phyloP scores from a whole-genome alignment of 2,113 vertebrate genomes.

The Tachysurus vachellii region DNA sequence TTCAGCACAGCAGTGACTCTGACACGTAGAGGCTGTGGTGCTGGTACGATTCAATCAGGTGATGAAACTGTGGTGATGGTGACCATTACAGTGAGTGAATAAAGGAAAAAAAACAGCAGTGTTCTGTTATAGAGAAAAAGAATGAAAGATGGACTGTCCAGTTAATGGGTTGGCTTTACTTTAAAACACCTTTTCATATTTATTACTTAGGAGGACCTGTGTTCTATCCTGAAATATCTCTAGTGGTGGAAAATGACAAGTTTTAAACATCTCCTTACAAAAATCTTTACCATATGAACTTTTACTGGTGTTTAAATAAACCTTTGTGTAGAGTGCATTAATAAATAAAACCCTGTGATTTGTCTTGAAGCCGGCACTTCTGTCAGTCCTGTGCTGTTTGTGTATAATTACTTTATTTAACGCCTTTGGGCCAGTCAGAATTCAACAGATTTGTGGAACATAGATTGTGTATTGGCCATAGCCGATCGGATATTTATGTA shows the following conservation, averaged over 20 bases:
- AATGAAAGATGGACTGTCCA: not conserved
- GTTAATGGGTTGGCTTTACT: not conserved
- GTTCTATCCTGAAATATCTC: not conserved
- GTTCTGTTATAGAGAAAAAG: not conserved
- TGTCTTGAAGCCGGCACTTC: not conserved
- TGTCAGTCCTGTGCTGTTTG: not conserved
- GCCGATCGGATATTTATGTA: not conserved
- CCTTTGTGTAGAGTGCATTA: not conserved
- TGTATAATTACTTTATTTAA: not conserved
- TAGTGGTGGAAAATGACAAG: not conserved
- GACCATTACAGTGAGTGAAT: not conserved
- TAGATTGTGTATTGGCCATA: not conserved
- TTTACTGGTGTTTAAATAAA: too few species aligned
- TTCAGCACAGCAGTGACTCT: not conserved
- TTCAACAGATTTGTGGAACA: too few species aligned
- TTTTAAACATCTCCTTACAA: not conserved
- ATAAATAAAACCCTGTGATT: not conserved
- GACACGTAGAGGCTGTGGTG: not conserved
- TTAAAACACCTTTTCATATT: not conserved
- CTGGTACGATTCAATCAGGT: not conserved
- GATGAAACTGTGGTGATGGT: not conserved
- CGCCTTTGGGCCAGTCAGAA: too few species aligned
- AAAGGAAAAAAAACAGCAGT: not conserved
- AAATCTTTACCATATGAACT: not conserved
- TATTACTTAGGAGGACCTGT: not conserved